Evolutionary conservation across 2,797 vertebrate genomes (phyloP).

Genomic region (Semaprochilodus insignis): DNA sequence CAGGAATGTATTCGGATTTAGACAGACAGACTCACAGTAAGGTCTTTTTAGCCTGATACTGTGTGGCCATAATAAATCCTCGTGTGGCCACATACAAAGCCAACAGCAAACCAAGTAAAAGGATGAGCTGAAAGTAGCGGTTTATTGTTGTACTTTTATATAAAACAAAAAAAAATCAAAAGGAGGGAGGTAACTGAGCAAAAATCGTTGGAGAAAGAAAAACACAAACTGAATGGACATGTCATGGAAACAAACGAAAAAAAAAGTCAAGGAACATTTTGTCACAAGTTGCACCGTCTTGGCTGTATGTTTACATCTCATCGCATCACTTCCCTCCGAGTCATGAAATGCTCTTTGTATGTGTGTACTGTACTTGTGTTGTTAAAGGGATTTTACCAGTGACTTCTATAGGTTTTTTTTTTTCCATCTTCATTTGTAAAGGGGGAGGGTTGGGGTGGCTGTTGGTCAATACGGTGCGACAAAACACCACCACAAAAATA

Average conservation of each 20-base stretch:
- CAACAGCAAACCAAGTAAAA: conserved; percentile 53
- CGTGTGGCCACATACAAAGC: conserved; percentile 37
- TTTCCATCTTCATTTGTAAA: conserved; percentile 80
- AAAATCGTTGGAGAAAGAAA: conserved; percentile 38
- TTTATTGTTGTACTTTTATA: conserved; percentile 66
- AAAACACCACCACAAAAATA: conserved; percentile 86
- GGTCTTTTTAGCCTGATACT: conserved; percentile 81
- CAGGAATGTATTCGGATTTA: conserved; percentile 85
- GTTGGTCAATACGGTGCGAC: conserved; percentile 51
- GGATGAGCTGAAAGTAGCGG: conserved; percentile 77
- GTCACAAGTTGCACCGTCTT: conserved; percentile 88
- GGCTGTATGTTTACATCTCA: conserved; percentile 89
- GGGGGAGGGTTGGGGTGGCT: conserved; percentile 74
- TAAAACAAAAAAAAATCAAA: conserved; percentile 38
- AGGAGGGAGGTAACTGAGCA: conserved; percentile 60
- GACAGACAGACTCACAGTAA: conserved; percentile 75
- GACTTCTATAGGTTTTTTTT: conserved; percentile 82
- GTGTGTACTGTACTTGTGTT: conserved; percentile 97
- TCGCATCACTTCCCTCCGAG: conserved; percentile 87
- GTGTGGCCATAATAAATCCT: conserved; percentile 35
- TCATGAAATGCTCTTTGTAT: conserved; percentile 81
- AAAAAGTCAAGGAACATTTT: conserved; percentile 76
- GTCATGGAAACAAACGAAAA: conserved; percentile 42
- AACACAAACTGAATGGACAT: conserved; percentile 54
- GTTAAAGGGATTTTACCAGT: conserved; percentile 99